phyloP scores from a whole-genome alignment of 1,140 invertebrate genomes.

The Tetramorium simillimum region DNA sequence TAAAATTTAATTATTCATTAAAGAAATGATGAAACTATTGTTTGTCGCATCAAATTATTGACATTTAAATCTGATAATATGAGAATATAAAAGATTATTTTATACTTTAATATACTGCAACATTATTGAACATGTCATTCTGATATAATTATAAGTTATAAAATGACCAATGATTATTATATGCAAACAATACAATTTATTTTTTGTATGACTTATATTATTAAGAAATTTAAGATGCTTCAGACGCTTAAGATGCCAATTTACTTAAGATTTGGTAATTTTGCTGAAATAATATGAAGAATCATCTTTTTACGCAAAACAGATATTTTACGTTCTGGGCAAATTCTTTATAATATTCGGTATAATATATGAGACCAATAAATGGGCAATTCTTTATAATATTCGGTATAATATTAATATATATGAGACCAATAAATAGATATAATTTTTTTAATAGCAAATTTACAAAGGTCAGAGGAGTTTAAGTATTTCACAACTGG shows the following conservation, averaged over 20 bases:
- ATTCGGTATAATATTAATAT: not conserved
- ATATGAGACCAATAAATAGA: not conserved
- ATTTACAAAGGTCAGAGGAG: constrained; percentile 21
- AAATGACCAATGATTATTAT: not conserved
- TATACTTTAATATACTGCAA: not conserved
- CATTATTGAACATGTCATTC: not conserved
- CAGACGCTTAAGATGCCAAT: not conserved
- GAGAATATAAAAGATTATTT: not conserved
- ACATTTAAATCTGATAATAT: not conserved
- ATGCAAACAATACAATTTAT: not conserved
- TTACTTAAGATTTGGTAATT: not conserved
- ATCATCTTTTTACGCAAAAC: not conserved
- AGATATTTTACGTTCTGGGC: not conserved
- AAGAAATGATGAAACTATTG: not conserved
- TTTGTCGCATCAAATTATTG: not conserved
- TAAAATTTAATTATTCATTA: not conserved
- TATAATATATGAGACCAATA: no score
- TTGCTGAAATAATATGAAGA: not conserved
- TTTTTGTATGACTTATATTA: not conserved
- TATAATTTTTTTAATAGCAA: constrained; percentile 60
- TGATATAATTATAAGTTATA: not conserved
- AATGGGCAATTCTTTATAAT: no score
- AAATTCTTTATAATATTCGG: no score
- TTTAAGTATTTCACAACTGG: constrained; percentile 52
- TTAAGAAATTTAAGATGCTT: not conserved